Conservation (phyloP, 2,888 invertebrate species). For the Tenthredo amoena region DNA sequence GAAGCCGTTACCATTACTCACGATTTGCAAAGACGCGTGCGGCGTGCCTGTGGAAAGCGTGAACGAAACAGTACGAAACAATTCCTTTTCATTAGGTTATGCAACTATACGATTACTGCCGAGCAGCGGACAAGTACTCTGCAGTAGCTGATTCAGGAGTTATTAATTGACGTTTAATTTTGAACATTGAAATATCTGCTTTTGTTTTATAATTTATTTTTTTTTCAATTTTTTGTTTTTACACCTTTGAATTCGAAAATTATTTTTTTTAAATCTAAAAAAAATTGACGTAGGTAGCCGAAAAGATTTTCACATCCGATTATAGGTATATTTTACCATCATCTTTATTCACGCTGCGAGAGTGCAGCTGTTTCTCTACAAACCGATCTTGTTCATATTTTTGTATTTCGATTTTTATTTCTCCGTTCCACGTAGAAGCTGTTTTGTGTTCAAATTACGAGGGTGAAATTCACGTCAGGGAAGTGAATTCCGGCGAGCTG, state of each 20-base stretch:
- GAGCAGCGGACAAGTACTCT: neutral
- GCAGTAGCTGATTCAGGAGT: neutral
- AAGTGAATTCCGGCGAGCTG: neutral
- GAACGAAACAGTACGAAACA: constrained; percentile 37
- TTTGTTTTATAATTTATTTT: neutral
- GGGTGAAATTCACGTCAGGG: neutral
- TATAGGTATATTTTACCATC: neutral
- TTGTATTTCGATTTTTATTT: neutral
- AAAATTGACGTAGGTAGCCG: neutral
- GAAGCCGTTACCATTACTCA: constrained; percentile 39
- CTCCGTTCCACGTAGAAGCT: neutral
- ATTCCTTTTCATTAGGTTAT: constrained; percentile 41
- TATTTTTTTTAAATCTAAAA: neutral
- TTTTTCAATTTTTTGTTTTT: neutral
- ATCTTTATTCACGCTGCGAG: neutral
- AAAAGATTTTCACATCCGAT: neutral
- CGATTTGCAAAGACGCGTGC: constrained; percentile 37
- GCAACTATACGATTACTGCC: neutral
- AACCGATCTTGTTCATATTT: neutral
- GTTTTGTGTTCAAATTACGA: neutral
- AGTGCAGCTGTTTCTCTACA: neutral
- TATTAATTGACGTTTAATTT: neutral
- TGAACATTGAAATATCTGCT: neutral
- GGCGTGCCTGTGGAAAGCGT: constrained; percentile 46
- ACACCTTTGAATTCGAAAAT: neutral